These are phyloP conservation scores for Varanus komodoensis DNA, from an alignment of 2,113 vertebrate genomes.

Conservation along the genomic window DNA sequence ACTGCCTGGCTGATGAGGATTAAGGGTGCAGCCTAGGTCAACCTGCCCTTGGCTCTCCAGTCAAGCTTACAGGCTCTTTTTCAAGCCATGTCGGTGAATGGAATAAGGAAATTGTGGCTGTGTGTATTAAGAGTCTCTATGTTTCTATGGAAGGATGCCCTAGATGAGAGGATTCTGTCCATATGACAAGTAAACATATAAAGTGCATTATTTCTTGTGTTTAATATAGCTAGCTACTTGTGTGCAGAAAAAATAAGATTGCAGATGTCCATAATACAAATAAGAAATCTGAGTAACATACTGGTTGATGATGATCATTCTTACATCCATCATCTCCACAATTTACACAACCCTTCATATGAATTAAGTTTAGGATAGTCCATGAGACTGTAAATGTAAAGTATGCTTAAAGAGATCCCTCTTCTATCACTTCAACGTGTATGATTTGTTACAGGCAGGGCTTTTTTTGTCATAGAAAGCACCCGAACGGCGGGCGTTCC, in stretches of 20 bases:
- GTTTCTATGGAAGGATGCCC: too few relatives aligned
- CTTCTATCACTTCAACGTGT: background rate
- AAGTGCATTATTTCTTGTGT: background rate
- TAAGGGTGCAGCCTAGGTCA: background rate
- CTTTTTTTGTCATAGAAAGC: too few relatives aligned
- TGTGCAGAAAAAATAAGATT: background rate
- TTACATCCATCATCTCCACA: background rate
- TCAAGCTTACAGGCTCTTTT: background rate
- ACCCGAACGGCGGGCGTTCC: too few relatives aligned
- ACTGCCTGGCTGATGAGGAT: background rate
- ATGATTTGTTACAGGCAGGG: background rate
- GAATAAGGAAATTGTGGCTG: background rate
- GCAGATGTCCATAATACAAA: background rate
- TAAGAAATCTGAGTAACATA: background rate
- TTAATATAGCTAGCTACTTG: background rate
- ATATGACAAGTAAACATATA: background rate
- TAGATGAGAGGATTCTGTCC: background rate
- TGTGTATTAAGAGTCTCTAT: background rate
- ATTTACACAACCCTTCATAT: background rate
- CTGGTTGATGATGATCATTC: background rate
- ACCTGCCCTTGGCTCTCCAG: too few relatives aligned
- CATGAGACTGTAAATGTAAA: background rate
- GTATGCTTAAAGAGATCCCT: background rate
- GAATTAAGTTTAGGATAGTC: background rate
- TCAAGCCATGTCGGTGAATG: background rate